Evolutionary conservation across 2,888 invertebrate genomes (phyloP), one percentile per base, ranked within the genome.

Genomic region (Cheilosia urbana): DNA sequence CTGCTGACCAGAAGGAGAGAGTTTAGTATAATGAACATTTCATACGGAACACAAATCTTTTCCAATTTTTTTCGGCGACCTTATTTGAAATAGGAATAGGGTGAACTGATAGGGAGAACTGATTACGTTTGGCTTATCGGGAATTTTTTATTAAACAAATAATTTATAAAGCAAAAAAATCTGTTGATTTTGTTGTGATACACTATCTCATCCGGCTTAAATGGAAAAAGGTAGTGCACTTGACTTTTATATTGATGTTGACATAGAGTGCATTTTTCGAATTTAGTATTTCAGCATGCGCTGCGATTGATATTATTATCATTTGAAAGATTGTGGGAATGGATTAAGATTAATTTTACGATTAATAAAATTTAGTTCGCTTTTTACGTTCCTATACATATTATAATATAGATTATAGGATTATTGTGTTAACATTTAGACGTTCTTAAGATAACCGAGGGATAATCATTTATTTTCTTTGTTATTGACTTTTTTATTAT

Each of bases 311-410:
- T n/a, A n/a, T n/a, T 47, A n/a, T 7, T 17, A 17, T 47, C 17
- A 9, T 47, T 62, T 47, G 24, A 30, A 30, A 2, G 30, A 30
- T 30, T 30, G 17, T 4, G 11, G 27, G 4, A 47, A 47, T 11
- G 30, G 47, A 47, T 62, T 62, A 47, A 17, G 45, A 45, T 62
- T 47, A 62, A 24, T 55, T 17, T 21, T 15, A 51, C 11, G 11
- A 21, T 13, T 21, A 15, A 9, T 21, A 21, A 19, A 1, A 51
- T 11, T 13, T 13, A 4, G 4, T 21, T 21, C 13, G 4, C 9
- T 21, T 9, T 51, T 15, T 51, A 13, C 21, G 17, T 19, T 21
- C 7, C 7, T 34, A n/a, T 24, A 37, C 11, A 4, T 37, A 13
- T 37, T 37, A 37, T 2, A 30, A 30, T 27, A 11, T 13, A 11